Conservation (phyloP, 2,888 invertebrate genomes). For the Tetramorium bicarinatum region DNA sequence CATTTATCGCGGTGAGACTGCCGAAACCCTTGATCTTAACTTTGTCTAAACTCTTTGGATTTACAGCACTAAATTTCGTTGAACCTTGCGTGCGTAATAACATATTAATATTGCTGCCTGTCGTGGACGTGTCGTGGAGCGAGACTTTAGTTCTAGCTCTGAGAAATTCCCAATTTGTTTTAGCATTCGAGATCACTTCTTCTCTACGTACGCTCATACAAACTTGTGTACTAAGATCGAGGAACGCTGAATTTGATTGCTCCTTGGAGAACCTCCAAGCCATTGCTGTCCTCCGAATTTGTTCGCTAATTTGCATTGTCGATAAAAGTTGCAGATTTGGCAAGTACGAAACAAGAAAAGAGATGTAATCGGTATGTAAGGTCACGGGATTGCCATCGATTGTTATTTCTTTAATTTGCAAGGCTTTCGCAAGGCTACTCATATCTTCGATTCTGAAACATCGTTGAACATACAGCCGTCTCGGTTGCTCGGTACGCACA, state of each 20-base stretch:
- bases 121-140: slow-evolving; percentile 75
- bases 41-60: slow-evolving; percentile 77
- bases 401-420: slow-evolving; percentile 93
- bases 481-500: no score
- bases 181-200: slow-evolving; percentile 94
- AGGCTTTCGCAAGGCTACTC: slow-evolving; percentile 92
- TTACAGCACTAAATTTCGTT: slow-evolving; percentile 75
- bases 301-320: slow-evolving; percentile 93
- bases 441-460: slow-evolving; percentile 93
- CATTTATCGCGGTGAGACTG: slow-evolving; percentile 82
- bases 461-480: no score
- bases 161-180: slow-evolving; percentile 95
- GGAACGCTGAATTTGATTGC: slow-evolving; percentile 90
- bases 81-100: slow-evolving; percentile 78
- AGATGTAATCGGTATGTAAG: slow-evolving; percentile 93
- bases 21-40: slow-evolving; percentile 80
- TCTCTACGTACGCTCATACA: slow-evolving; percentile 90
- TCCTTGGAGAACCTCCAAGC: slow-evolving; percentile 94
- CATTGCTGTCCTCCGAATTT: slow-evolving; percentile 92
- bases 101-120: slow-evolving; percentile 76
- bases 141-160: slow-evolving; percentile 91
- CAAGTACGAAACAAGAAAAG: slow-evolving; percentile 93
- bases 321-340: slow-evolving; percentile 92
- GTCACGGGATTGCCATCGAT: slow-evolving; percentile 95
- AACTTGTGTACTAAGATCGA: slow-evolving; percentile 89